phyloP scores from a whole-genome alignment of 2,888 invertebrate genomes.

The Latrodectus hesperus region DNA sequence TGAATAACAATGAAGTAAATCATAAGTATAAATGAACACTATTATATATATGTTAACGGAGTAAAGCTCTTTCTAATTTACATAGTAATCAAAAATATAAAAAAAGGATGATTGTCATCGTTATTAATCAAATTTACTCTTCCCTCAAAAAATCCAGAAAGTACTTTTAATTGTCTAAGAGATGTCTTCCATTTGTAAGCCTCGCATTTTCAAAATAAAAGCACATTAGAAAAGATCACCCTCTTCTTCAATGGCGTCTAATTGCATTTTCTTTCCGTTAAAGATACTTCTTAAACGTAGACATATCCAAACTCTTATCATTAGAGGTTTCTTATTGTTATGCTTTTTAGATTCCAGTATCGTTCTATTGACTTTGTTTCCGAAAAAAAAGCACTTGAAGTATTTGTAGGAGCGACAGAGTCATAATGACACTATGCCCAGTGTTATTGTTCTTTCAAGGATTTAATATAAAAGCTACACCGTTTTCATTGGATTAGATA shows the following conservation, averaged over 20 bases:
- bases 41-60: too few relatives aligned
- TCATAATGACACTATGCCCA: slow-evolving; percentile 38
- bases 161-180: too few relatives aligned
- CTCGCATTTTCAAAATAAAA: not conserved
- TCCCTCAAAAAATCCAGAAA: too few relatives aligned
- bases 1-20: too few relatives aligned
- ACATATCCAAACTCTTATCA: slow-evolving; percentile 23
- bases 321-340: slow-evolving; percentile 44
- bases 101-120: too few relatives aligned
- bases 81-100: too few relatives aligned
- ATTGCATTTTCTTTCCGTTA: slow-evolving; percentile 32
- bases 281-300: slow-evolving; percentile 31
- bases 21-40: too few relatives aligned
- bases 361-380: slow-evolving; percentile 58
- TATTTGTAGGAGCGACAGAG: slow-evolving; percentile 35
- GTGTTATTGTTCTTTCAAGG: slow-evolving; percentile 59
- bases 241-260: slow-evolving; percentile 9
- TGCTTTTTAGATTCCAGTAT: slow-evolving; percentile 27
- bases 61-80: too few relatives aligned
- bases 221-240: not conserved
- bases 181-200: not conserved
- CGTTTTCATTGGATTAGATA: slow-evolving; percentile 65
- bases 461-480: slow-evolving; percentile 60
- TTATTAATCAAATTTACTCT: too few relatives aligned
- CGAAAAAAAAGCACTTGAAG: slow-evolving; percentile 23